phyloP scores from a whole-genome alignment of 2,888 invertebrate genomes.

The Axea sp. region DNA sequence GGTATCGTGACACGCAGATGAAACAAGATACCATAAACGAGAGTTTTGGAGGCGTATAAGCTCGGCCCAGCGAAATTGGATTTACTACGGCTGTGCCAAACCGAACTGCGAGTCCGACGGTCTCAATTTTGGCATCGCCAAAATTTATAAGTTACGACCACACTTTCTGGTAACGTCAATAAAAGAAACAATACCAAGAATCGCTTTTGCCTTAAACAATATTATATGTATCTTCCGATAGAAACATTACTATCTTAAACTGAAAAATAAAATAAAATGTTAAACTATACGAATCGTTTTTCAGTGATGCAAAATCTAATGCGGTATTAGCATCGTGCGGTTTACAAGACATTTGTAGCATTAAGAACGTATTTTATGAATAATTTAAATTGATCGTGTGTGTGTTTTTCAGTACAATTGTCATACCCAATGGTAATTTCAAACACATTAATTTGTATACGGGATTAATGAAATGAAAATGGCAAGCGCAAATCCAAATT shows the following conservation, averaged over 20 bases:
- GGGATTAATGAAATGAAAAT: no score
- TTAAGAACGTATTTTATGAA: no score
- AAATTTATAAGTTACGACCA: slow-evolving; percentile 42
- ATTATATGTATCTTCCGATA: background rate
- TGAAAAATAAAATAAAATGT: no score
- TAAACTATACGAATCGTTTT: no score
- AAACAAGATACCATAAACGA: slow-evolving; percentile 51
- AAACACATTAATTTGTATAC: no score
- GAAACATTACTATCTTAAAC: no score
- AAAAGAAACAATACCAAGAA: slow-evolving; percentile 22
- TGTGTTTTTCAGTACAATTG: no score
- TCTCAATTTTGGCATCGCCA: slow-evolving; percentile 9
- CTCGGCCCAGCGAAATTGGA: slow-evolving; percentile 36
- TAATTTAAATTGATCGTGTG: no score
- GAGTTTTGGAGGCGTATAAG: slow-evolving; percentile 38
- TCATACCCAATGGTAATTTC: no score
- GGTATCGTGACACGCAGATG: slow-evolving; percentile 47
- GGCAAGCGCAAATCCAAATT: slow-evolving; percentile 4
- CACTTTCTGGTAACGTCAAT: slow-evolving; percentile 19
- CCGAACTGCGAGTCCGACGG: background rate
- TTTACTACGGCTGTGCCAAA: slow-evolving; percentile 33
- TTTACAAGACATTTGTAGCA: no score
- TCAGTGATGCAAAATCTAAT: no score
- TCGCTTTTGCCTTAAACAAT: background rate
- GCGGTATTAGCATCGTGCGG: no score